A percentile compares a stretch with the other conserved stretches of the same genome.
These are phyloP conservation scores for Thamnophis sirtalis DNA, from an alignment of 2,113 vertebrate genomes.

Conservation along the genomic window DNA sequence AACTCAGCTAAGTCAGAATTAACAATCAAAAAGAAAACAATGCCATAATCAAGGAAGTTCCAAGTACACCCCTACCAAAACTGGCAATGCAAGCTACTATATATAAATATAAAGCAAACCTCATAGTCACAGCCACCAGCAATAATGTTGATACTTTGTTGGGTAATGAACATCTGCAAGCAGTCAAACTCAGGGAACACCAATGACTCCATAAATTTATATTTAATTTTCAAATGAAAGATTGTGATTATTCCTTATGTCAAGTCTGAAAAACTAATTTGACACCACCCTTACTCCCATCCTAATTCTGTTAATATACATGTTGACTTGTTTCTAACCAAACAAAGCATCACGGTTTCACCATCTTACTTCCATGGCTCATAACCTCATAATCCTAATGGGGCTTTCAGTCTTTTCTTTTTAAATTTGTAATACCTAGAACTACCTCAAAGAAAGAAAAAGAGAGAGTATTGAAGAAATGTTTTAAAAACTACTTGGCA, in stretches of 20 bases:
- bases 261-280: background rate
- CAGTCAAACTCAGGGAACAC: background rate
- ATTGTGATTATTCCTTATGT: background rate
- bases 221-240: constrained; percentile 20
- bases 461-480: background rate
- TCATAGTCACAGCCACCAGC: background rate
- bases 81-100: background rate
- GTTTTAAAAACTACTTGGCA: background rate
- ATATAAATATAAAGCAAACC: background rate
- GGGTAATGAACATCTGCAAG: background rate
- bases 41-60: background rate
- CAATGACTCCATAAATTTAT: background rate
- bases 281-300: background rate
- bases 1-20: background rate
- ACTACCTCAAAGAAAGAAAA: background rate
- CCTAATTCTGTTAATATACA: background rate
- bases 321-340: background rate
- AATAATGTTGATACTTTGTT: background rate
- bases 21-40: background rate
- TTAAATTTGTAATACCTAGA: background rate
- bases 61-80: background rate
- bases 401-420: background rate
- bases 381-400: background rate
- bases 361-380: background rate
- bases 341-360: background rate